These are phyloP conservation scores for Chelidonichthys spinosus DNA, from an alignment of 2,797 vertebrate genomes.

Conservation along the genomic window DNA sequence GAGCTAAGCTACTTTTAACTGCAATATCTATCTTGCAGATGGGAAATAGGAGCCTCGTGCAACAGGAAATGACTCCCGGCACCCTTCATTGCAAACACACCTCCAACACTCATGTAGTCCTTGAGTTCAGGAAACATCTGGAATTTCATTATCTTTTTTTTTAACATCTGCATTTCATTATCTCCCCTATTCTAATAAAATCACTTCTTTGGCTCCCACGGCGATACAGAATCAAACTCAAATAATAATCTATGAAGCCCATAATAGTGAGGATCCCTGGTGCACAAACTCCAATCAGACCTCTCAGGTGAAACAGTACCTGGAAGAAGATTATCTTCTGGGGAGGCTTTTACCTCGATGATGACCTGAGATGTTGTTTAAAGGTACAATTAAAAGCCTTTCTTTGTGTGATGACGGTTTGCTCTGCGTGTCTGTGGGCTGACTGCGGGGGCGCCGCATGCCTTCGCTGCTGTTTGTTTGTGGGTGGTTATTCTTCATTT, in stretches of 20 bases:
- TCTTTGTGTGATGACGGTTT: slow-evolving; percentile 4
- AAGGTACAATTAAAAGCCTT: slow-evolving; percentile 2
- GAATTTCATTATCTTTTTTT: neutral
- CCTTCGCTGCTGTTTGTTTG: slow-evolving; percentile 19
- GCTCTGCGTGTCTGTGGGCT: slow-evolving; percentile 7
- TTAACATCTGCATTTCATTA: slow-evolving; percentile 1
- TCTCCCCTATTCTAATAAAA: neutral
- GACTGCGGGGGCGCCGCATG: slow-evolving; percentile 12
- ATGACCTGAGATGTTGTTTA: slow-evolving; percentile 10
- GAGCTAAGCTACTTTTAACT: slow-evolving; percentile 28
- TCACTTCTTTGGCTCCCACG: neutral
- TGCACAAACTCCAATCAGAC: slow-evolving; percentile 17
- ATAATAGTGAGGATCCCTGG: neutral
- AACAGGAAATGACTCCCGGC: slow-evolving; percentile 7
- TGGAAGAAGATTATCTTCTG: neutral
- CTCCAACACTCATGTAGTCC: neutral
- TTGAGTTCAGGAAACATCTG: neutral
- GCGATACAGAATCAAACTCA: slow-evolving; percentile 9
- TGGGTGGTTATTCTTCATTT: slow-evolving; percentile 24
- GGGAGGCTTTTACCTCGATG: slow-evolving; percentile 8
- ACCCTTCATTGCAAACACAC: neutral
- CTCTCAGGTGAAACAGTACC: neutral
- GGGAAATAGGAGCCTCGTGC: slow-evolving; percentile 13
- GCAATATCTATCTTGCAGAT: slow-evolving; percentile 23
- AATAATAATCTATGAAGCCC: slow-evolving; percentile 9